A percentile compares a stretch with the other conserved stretches of the same genome.
Conservation (phyloP, 2,113 vertebrate species). For the Channa argus region DNA sequence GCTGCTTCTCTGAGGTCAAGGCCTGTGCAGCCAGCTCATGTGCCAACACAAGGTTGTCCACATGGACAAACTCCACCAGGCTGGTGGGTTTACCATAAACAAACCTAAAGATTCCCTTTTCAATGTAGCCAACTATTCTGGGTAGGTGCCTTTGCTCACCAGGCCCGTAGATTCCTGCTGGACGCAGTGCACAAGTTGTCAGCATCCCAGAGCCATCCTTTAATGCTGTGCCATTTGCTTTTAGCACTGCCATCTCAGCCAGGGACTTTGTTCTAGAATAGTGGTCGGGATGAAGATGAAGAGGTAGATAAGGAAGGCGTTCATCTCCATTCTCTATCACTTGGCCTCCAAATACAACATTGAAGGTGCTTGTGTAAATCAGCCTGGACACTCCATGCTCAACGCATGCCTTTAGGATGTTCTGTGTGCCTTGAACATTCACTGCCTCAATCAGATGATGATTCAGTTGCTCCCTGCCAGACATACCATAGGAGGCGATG, state of each 20-base stretch:
- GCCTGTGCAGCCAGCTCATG: slow-evolving; percentile 88
- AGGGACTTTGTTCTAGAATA: slow-evolving; percentile 95
- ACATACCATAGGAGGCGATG: slow-evolving; percentile 95
- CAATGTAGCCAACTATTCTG: slow-evolving; percentile 90
- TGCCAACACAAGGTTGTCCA: slow-evolving; percentile 92
- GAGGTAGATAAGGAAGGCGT: slow-evolving; percentile 92
- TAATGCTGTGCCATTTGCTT: slow-evolving; percentile 84
- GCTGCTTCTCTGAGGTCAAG: slow-evolving; percentile 78
- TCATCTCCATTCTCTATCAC: slow-evolving; percentile 92
- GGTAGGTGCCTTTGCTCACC: slow-evolving; percentile 96
- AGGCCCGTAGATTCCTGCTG: slow-evolving; percentile 95
- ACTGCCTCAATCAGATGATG: slow-evolving; percentile 87
- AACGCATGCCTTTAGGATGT: slow-evolving; percentile 87
- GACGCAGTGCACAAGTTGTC: slow-evolving; percentile 89
- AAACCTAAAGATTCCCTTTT: slow-evolving; percentile 91
- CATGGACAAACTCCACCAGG: slow-evolving; percentile 94
- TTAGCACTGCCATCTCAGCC: slow-evolving; percentile 91
- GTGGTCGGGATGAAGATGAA: slow-evolving; percentile 93
- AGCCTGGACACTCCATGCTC: slow-evolving; percentile 82
- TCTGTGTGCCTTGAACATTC: slow-evolving; percentile 90
- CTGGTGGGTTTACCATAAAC: slow-evolving; percentile 89
- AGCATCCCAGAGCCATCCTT: slow-evolving; percentile 71
- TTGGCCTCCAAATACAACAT: slow-evolving; percentile 94
- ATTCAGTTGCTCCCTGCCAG: slow-evolving; percentile 93
- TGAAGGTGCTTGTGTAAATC: slow-evolving; percentile 96